Base-by-base conservation (phyloP, 2,113 vertebrate genomes). In the Melanerpes formicivorus region DNA sequence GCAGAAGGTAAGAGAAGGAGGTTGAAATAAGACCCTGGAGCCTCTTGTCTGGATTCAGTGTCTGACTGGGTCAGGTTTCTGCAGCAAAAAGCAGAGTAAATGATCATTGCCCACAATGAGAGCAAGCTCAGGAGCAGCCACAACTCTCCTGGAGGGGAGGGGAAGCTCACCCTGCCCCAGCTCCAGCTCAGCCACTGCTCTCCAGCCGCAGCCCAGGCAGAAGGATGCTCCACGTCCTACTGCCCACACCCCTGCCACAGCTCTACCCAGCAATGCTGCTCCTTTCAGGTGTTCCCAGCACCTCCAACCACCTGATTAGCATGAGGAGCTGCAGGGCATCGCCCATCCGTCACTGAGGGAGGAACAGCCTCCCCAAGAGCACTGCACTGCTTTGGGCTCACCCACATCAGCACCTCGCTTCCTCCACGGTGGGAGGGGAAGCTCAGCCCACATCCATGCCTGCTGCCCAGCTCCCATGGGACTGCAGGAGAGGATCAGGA, bases 61-160 rank as follows among this genome's bases (percentile, higher is more conserved):
- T 77, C 87, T 56, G 30, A 30, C 67, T 32, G 44, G 44, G 8
- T 94, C 80, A 10, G 74, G 56, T 87, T 93, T 87, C 95, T 60
- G 46, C 58, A 44, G 77, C 40, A 30, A 78, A 82, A 75, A 84
- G 70, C 69, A 15, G 37, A 64, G 59, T 52, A 84, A 92, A 84
- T 64, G 52, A 63, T 63, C 4, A 0, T 32, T 34, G 17, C 4
- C 40, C 55, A 60, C 56, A 42, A 42, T 46, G 66, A 60, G 65
- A 42, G 79, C 34, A 64, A 42, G 37, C 56, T 69, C 55, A 50
- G 66, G 37, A 77, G 50, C 34, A 90, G 37, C 19, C 0, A 2
- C 21, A n/a, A 72, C 25, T 64, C 30, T 48, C 1, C 0, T 11
- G 65, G 18, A 0, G 19, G 3, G 26, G 14, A 21, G 26, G 13